Evolutionary conservation across 1,140 invertebrate species (phyloP), one percentile per base, ranked within the genome.

Genomic region (Microvelia longipes): DNA sequence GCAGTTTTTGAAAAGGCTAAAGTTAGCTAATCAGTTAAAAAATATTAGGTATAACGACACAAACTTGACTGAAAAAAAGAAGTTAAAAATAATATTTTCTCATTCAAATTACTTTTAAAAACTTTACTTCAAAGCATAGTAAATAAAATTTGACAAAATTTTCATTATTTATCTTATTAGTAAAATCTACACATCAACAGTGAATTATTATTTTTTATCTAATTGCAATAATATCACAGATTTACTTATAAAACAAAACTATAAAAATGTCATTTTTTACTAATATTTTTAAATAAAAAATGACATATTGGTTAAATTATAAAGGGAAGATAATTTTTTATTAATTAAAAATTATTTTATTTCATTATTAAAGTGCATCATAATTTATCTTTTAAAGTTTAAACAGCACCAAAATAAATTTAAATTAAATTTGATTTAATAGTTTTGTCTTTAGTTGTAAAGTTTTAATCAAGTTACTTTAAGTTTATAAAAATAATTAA

Each of bases 211-310:
- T 50, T 50, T 50, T 50, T 11, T 11, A 64, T 64, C 71, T 69
- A 72, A 72, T 72, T 72, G 71, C 71, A 64, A 69, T 66, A 72
- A 72, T 72, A 72, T 72, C 71, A 72, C 71, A 72, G 71, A 69
- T 72, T 72, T 72, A 67, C 68, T 68, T 72, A 66, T 35, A 65
- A 50, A 50, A 5, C n/a, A n/a, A n/a, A n/a, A n/a, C n/a, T n/a
- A n/a, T n/a, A n/a, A n/a, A n/a, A 11, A 11, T 50, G 35, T 50
- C 35, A 50, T 19, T 19, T 35, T 60, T 69, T 71, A 28, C 30
- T 27, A 64, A 24, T 29, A 28, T 19, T 68, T 19, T 66, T 66
- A 11, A 65, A 14, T 64, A 64, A 65, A 65, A 28, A n/a, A 19
- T 29, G n/a, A 60, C 28, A 69, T 50, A 24, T 50, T n/a, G n/a